These are phyloP conservation scores for Tenebrosternarchus preto DNA, from an alignment of 2,113 vertebrate genomes.

Conservation along the genomic window DNA sequence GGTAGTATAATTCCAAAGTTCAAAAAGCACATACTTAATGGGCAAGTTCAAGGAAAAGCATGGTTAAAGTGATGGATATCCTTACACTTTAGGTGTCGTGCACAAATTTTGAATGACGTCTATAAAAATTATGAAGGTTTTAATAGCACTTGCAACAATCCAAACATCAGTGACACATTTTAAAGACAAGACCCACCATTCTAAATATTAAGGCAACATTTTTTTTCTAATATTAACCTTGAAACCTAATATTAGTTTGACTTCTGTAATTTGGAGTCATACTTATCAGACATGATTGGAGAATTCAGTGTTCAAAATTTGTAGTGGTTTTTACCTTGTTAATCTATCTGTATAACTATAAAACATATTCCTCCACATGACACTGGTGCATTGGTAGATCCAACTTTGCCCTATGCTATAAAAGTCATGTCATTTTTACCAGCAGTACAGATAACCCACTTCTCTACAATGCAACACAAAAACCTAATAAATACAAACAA, in stretches of 20 bases:
- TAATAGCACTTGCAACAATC: conserved; percentile 15
- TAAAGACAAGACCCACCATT: neutral
- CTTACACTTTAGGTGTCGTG: neutral
- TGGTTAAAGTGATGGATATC: neutral
- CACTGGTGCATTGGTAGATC: neutral
- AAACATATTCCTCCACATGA: neutral
- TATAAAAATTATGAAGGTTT: neutral
- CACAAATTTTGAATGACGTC: neutral
- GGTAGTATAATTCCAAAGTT: neutral
- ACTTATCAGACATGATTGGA: neutral
- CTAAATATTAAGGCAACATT: neutral
- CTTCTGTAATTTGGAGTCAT: neutral
- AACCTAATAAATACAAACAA: conserved; percentile 64
- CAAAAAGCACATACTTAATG: neutral
- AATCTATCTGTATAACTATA: neutral
- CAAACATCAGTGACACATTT: conserved; percentile 13
- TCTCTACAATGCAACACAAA: conserved; percentile 27
- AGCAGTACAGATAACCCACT: conserved; percentile 2
- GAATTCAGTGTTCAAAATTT: neutral
- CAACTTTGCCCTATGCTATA: neutral
- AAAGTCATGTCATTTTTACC: neutral
- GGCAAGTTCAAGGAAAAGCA: no score
- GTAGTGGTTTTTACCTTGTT: neutral
- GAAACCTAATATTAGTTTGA: neutral
- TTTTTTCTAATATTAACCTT: neutral